Base-by-base conservation (phyloP, 2,797 vertebrate genomes). In the Serranus cabrilla region DNA sequence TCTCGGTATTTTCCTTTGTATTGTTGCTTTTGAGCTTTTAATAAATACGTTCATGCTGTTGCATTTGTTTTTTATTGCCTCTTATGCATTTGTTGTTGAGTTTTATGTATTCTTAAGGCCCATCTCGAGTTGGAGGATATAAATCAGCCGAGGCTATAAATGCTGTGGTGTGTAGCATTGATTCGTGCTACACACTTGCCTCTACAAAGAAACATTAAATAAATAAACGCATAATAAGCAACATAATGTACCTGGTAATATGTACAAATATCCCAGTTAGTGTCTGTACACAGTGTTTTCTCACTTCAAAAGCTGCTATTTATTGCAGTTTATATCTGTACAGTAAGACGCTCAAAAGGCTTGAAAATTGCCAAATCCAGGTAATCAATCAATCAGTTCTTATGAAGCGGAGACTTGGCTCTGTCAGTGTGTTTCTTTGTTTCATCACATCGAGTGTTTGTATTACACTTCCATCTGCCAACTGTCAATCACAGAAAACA, bases 401-500 rank as follows among this genome's bases (percentile, higher is more conserved):
- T 64, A 57, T 23, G 16, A 50, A 27, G 25, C 27, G 23, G 66
- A 12, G 9, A 40, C 45, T 74, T 67, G 63, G 51, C 57, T 40
- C 49, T 13, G 68, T 78, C 76, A 63, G 68, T 58, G 51, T 60
- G 34, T 59, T 71, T 74, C 46, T 58, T 60, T 76, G 62, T 70
- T 70, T 50, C 40, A n/a, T 68, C 64, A 83, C 56, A 31, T 43
- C 46, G 11, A 57, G 27, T 59, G 67, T 76, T 54, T 61, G 55
- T 43, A 57, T 50, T 69, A 57, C 69, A 68, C 51, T 63, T 77
- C n/a, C 49, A n/a, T 67, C 34, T 76, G 74, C 58, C 68, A 73
- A 71, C 57, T 65, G 58, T 74, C 75, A 74, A 66, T 72, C 58
- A 72, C 3, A 1, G n/a, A 39, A 69, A 74, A 79, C 51, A 66